These are phyloP conservation scores for Drosophila littoralis DNA, from an alignment of 1,140 invertebrate species.

Conservation along the genomic window DNA sequence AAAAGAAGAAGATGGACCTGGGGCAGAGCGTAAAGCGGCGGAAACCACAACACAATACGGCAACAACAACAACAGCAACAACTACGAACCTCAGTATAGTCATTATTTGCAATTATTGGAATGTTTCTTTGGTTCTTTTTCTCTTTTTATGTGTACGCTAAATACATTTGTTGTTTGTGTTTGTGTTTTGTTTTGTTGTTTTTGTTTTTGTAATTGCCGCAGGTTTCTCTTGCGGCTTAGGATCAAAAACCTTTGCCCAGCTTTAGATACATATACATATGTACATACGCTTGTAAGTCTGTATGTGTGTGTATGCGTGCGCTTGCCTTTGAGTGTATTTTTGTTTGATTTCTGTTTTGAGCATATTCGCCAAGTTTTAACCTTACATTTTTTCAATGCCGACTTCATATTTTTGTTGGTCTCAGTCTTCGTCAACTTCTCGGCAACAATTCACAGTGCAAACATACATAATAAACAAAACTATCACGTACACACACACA, in stretches of 20 bases:
- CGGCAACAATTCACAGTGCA: slow-evolving; percentile 40
- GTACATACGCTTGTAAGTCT: not conserved
- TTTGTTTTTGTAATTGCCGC: slow-evolving; percentile 49
- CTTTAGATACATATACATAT: not conserved
- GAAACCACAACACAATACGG: slow-evolving; percentile 40
- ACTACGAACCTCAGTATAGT: slow-evolving; percentile 68
- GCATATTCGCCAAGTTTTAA: slow-evolving; percentile 56
- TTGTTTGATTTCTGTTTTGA: slow-evolving; percentile 54
- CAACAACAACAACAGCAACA: slow-evolving; percentile 55
- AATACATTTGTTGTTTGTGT: slow-evolving; percentile 51
- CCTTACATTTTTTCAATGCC: slow-evolving; percentile 74
- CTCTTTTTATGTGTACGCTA: slow-evolving; percentile 61
- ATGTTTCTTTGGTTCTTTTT: slow-evolving; percentile 72
- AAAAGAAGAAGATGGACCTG: slow-evolving; percentile 22
- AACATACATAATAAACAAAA: slow-evolving; percentile 75
- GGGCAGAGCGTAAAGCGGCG: slow-evolving; percentile 16
- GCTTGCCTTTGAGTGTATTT: slow-evolving; percentile 46
- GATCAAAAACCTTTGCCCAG: slow-evolving; percentile 75
- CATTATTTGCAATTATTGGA: slow-evolving; percentile 81
- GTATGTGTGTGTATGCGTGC: not conserved
- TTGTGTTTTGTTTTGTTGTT: slow-evolving; percentile 23
- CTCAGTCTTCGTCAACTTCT: slow-evolving; percentile 3
- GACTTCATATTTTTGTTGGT: slow-evolving; percentile 28
- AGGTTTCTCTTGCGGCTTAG: slow-evolving; percentile 49
- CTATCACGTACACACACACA: slow-evolving; percentile 65